Base-by-base conservation (phyloP, 2,113 vertebrate genomes). In the Perca flavescens region DNA sequence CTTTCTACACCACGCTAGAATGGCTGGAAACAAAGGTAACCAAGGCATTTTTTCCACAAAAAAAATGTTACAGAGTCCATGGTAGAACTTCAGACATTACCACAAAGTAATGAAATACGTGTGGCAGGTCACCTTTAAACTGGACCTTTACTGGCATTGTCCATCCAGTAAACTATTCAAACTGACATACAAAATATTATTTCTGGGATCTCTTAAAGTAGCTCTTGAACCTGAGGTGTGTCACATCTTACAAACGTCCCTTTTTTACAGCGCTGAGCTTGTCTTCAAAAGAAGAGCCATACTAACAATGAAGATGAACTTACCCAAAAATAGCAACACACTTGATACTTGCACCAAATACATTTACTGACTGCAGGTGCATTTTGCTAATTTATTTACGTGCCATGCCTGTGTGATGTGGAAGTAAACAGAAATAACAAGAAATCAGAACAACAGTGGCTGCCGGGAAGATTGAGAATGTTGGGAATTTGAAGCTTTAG, bases 361-460 rank as follows among this genome's bases (percentile, higher is more conserved):
- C 53, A 81, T 86, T 46, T 66, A 61, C 34, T 50, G 13, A 68
- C 67, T 84, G 75, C 82, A 85, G 85, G 77, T 87, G 82, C 74
- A 70, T 69, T 36, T 74, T 73, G 53, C 28, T 82, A 76, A 84
- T 91, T 89, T 79, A 89, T 86, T 81, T 84, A 77, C 47, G 63
- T 17, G 8, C 43, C 11, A 14, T 71, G 77, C 81, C 78, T 28
- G 60, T 78, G 71, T 61, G 84, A 74, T 34, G 62, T 72, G 67
- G n/a, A 76, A 76, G 82, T 22, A 78, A 91, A 81, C 74, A 79
- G 78, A 86, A 89, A 83, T 81, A 85, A 77, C 54, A 77, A 58
- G 71, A 77, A 50, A 22, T 69, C 57, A 72, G 34, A 77, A 74
- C 31, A 82, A 76, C 22, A 49, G 22, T 6, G 12, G 69, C 80